phyloP scores from a whole-genome alignment of 2,888 invertebrate genomes.

The Oegoconia quadripuncta region DNA sequence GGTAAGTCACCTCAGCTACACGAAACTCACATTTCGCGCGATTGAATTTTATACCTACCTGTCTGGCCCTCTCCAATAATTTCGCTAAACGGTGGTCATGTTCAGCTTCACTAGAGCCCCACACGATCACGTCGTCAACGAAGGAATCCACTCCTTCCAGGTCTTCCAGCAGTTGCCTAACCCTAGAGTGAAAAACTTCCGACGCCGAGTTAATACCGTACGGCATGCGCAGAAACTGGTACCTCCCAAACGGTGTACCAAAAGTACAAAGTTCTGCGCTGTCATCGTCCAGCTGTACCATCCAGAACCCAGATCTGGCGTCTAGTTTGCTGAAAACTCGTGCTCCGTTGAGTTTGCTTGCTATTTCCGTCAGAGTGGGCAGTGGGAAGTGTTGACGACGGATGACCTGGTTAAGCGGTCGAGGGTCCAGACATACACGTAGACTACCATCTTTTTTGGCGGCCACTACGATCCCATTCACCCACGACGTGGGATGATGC shows the following conservation, averaged over 20 bases:
- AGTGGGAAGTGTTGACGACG: constrained; percentile 15
- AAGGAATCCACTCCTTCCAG: constrained; percentile 1
- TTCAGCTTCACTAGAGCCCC: background rate
- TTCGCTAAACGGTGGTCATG: constrained; percentile 13
- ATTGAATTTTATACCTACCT: constrained; percentile 19
- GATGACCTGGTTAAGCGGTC: constrained; percentile 13
- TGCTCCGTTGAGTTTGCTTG: constrained; percentile 12
- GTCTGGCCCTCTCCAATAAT: constrained; percentile 7
- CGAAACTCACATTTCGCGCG: constrained; percentile 15
- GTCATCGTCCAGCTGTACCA: constrained; percentile 14
- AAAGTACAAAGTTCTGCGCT: constrained; percentile 26
- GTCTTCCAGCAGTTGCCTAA: constrained; percentile 13
- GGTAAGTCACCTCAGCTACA: constrained; percentile 12
- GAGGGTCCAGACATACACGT: constrained; percentile 5
- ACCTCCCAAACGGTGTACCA: constrained; percentile 16
- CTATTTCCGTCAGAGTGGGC: constrained; percentile 21
- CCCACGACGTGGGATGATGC: constrained; percentile 19
- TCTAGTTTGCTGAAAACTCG: constrained; percentile 17
- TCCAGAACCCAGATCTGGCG: constrained; percentile 24
- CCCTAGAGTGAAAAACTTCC: constrained; percentile 23
- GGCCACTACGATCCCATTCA: constrained; percentile 21
- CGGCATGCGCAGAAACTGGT: constrained; percentile 21
- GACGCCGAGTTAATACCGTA: constrained; percentile 22
- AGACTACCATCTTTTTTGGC: constrained; percentile 7
- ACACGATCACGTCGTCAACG: too few relatives aligned